Evolutionary conservation across 2,113 vertebrate species (phyloP).

Genomic region (Lepisosteus osseus): DNA sequence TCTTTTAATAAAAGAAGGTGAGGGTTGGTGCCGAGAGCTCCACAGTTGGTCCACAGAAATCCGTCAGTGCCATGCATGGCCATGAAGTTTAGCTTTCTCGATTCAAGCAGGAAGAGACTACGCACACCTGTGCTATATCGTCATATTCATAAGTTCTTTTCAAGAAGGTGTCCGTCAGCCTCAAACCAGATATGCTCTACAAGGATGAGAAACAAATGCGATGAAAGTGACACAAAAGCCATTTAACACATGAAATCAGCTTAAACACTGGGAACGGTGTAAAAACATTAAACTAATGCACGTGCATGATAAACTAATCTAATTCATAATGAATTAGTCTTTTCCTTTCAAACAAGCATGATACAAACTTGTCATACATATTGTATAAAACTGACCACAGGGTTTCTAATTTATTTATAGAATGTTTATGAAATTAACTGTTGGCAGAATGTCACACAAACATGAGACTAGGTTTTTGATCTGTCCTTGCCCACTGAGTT

Average conservation of each 20-base stretch:
- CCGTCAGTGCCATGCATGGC: background rate
- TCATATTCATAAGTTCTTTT: slow-evolving; percentile 97
- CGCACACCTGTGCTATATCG: slow-evolving; percentile 95
- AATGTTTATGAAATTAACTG: too few species aligned
- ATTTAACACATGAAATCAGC: background rate
- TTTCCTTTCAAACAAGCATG: too few species aligned
- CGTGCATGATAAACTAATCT: too few species aligned
- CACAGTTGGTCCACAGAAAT: slow-evolving; percentile 51
- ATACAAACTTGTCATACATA: too few species aligned
- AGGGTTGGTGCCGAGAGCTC: slow-evolving; percentile 26
- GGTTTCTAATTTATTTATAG: too few species aligned
- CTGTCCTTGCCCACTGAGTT: too few species aligned
- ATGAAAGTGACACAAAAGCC: background rate
- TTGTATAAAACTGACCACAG: too few species aligned
- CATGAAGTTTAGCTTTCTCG: slow-evolving; percentile 64
- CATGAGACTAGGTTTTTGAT: too few species aligned
- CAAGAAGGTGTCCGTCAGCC: slow-evolving; percentile 92
- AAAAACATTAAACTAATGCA: too few species aligned
- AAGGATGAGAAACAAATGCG: slow-evolving; percentile 17
- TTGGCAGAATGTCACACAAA: too few species aligned
- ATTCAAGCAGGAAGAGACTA: slow-evolving; percentile 80
- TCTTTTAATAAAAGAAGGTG: slow-evolving; percentile 29
- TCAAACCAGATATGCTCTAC: slow-evolving; percentile 90
- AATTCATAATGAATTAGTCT: too few species aligned
- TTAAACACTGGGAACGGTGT: too few species aligned